Percentiles rank a stretch among this genome's conserved stretches.
Conservation (phyloP, 2,113 vertebrate species). For the Vanacampus margaritifer region DNA sequence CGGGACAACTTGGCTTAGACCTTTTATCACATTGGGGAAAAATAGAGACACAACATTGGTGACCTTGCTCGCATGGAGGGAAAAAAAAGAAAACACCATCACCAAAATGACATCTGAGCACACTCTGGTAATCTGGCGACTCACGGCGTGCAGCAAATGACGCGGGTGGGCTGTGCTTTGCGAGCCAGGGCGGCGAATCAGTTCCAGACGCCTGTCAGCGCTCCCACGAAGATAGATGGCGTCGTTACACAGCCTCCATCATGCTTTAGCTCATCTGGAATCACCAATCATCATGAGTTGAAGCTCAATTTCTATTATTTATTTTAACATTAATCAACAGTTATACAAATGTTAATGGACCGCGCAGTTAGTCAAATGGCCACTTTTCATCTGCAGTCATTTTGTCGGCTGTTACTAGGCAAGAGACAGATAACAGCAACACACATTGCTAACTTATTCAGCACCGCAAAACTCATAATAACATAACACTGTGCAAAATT, state of each 20-base stretch:
- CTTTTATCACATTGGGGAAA: not conserved
- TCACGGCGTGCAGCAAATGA: conserved; percentile 50
- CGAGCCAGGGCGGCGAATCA: conserved; percentile 53
- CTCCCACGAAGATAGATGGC: conserved; percentile 70
- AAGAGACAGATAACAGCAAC: conserved; percentile 15
- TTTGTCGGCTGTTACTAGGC: not conserved
- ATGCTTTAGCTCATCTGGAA: conserved; percentile 62
- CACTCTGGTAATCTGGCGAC: conserved; percentile 63
- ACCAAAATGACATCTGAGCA: conserved; percentile 60
- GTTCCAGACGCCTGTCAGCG: conserved; percentile 69
- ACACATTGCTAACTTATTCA: conserved; percentile 18
- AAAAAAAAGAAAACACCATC: conserved; percentile 19
- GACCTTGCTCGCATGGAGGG: conserved; percentile 19
- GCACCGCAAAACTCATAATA: not conserved
- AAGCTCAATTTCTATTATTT: conserved; percentile 1
- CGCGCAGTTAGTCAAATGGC: not conserved
- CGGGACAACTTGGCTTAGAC: not conserved
- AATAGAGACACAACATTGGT: conserved; percentile 6
- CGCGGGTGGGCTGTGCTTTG: conserved; percentile 55
- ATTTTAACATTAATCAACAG: conserved; percentile 3
- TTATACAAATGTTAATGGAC: not conserved
- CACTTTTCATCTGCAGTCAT: not conserved
- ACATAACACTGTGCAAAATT: conserved; percentile 32
- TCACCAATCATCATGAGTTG: not conserved
- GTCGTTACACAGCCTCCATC: conserved; percentile 64